Evolutionary conservation across 1,140 invertebrate species (phyloP), one percentile per base, ranked within the genome.

Genomic region (Trichomalopsis sarcophagae): DNA sequence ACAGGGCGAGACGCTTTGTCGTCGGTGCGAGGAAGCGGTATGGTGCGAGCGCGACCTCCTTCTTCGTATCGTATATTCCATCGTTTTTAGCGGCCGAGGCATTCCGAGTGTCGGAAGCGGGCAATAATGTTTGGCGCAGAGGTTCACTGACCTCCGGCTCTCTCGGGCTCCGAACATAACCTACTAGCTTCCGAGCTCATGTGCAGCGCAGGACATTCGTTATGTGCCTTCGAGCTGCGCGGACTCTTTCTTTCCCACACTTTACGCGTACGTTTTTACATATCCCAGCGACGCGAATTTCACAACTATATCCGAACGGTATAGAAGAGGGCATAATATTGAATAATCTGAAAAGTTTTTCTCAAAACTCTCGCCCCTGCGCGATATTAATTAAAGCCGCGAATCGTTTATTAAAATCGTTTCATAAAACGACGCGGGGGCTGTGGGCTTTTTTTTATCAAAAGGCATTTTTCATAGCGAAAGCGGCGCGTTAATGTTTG

Each of bases 321-420:
- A 27, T 27, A 27, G 2, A 17, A 17, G 17, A 62, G 55, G 55
- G 55, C 55, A 62, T n/a, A 55, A 62, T 17, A 55, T 2, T 62
- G 5, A 21, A 62, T 21, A 55, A 5, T 55, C 14, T 17, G 55
- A 17, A 7, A 5, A n/a, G 55, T 62, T n/a, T 62, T 62, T 62
- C 55, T 62, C 21, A 1, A 62, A 62, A 55, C 4, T 62, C 55
- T 1, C 55, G 9, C 21, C 17, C 17, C 14, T 62, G 55, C 7
- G 55, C 2, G 55, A 62, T 62, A 62, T 62, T 62, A 62, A 62
- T 62, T 62, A 62, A n/a, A 62, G 17, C 55, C 55, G 21, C 55
- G 55, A 62, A 62, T 62, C 55, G 55, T 62, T 62, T 62, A 62
- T n/a, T 21, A 62, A 62, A 62, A 62, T 62, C n/a, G n/a, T 62